Conservation (phyloP, 2,888 invertebrate species). For the Julus scanicus region DNA sequence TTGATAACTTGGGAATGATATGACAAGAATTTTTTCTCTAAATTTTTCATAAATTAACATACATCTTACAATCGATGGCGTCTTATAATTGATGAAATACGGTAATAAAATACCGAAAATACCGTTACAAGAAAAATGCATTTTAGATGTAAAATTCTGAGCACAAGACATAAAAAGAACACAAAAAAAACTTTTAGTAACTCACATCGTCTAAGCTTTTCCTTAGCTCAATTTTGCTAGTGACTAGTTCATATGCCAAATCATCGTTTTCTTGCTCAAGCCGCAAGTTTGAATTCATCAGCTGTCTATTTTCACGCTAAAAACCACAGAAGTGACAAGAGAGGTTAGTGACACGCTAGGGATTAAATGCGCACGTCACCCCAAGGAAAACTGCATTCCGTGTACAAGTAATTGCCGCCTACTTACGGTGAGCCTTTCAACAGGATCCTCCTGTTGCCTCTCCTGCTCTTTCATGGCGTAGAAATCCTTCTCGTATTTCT, state of each 20-base stretch:
- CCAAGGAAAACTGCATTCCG: background rate
- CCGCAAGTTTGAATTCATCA: slow-evolving; percentile 70
- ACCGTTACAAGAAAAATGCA: too few species aligned
- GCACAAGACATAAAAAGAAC: too few species aligned
- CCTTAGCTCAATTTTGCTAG: slow-evolving; percentile 70
- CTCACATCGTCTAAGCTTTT: slow-evolving; percentile 63
- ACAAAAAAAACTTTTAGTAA: background rate
- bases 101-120: too few species aligned
- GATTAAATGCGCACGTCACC: background rate
- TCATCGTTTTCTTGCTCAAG: slow-evolving; percentile 73
- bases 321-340: slow-evolving; percentile 49
- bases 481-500: slow-evolving; percentile 95
- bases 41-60: too few species aligned
- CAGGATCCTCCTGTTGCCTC: slow-evolving; percentile 68
- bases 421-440: slow-evolving; percentile 67
- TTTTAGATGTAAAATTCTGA: too few species aligned
- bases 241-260: slow-evolving; percentile 71
- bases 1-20: too few species aligned
- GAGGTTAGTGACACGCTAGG: background rate
- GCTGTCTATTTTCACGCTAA: slow-evolving; percentile 67
- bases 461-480: slow-evolving; percentile 75
- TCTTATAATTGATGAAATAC: too few species aligned
- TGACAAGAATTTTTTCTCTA: too few species aligned
- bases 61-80: too few species aligned
- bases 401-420: background rate